Conservation (phyloP, 2,113 vertebrate species). For the Prinia subflava region DNA sequence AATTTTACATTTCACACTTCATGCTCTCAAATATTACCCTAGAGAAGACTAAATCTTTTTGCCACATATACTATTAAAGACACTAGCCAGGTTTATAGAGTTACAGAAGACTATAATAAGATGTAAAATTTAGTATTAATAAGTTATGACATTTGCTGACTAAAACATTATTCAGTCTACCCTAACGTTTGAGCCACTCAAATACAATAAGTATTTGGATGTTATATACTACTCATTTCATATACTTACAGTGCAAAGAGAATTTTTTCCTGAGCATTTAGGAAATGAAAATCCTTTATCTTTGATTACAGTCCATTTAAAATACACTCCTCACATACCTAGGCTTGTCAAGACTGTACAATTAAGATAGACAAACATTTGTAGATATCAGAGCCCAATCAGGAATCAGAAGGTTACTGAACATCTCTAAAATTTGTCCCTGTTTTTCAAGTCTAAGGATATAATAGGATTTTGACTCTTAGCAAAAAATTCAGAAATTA, state of each 20-base stretch:
- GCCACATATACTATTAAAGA: conserved; percentile 53
- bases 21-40: conserved; percentile 73
- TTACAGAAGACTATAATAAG: conserved; percentile 52
- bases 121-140: conserved; percentile 68
- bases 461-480: conserved; percentile 28
- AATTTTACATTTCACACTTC: conserved; percentile 69
- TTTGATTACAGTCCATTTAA: conserved; percentile 40
- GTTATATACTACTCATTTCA: conserved; percentile 52
- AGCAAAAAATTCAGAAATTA: conserved; percentile 44
- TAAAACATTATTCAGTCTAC: conserved; percentile 48
- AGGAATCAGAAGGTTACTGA: conserved; percentile 22
- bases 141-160: conserved; percentile 69
- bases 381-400: conserved; percentile 25
- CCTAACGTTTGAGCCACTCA: conserved; percentile 66
- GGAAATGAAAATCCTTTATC: conserved; percentile 58
- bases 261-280: conserved; percentile 76
- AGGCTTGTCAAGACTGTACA: conserved; percentile 61
- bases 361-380: conserved; percentile 42
- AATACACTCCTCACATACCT: conserved; percentile 52
- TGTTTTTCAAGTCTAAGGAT: conserved; percentile 61
- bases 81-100: conserved; percentile 43
- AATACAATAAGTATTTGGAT: conserved; percentile 58
- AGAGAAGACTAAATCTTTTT: conserved; percentile 60
- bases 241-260: conserved; percentile 72
- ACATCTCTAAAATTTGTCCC: conserved; percentile 33